Conservation (phyloP, 2,113 vertebrate species). For the Aldabrachelys gigantea region DNA sequence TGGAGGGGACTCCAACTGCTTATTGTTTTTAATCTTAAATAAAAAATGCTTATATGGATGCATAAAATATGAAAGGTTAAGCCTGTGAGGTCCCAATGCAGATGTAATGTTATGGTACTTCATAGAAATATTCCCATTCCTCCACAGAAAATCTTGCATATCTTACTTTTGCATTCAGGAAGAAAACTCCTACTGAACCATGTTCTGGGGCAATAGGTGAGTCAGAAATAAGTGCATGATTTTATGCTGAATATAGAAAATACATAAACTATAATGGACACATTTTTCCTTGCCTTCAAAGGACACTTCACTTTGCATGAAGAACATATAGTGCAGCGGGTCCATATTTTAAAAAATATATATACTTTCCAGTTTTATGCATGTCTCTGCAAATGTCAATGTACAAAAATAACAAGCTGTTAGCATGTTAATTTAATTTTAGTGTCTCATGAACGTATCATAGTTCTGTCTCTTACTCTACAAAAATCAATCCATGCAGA, state of each 20-base stretch:
- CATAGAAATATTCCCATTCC: constrained; percentile 31
- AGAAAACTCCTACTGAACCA: background rate
- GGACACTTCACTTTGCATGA: background rate
- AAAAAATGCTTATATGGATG: constrained; percentile 25
- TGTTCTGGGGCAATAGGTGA: background rate
- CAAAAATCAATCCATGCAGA: background rate
- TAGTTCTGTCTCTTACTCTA: background rate
- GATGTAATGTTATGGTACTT: background rate
- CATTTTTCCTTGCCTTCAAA: background rate
- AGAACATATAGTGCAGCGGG: background rate
- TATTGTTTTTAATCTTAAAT: background rate
- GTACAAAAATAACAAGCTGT: background rate
- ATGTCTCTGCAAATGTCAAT: background rate
- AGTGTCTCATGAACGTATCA: background rate
- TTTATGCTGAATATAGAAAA: background rate
- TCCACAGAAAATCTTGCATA: background rate
- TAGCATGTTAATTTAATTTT: background rate
- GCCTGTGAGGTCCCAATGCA: constrained; percentile 12
- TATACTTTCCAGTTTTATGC: background rate
- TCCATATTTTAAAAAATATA: background rate
- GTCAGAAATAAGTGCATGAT: background rate
- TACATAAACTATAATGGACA: background rate
- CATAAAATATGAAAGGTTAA: constrained; percentile 36
- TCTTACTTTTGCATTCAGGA: constrained; percentile 32
- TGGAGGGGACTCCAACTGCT: background rate